Evolutionary conservation across 2,888 invertebrate genomes (phyloP).

Genomic region (Siphonodentalium dalli): DNA sequence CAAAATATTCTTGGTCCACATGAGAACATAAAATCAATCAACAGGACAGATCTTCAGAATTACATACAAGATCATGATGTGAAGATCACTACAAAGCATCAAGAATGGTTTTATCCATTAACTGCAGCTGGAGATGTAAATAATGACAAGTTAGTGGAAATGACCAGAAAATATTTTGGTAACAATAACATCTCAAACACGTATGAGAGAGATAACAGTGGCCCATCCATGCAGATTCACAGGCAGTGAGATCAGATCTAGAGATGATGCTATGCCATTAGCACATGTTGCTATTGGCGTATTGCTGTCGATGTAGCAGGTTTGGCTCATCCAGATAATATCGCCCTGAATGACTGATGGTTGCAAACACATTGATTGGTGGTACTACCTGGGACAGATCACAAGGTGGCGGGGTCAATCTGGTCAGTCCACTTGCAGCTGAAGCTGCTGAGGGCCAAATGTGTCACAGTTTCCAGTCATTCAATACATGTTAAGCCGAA

Average conservation of each 20-base stretch:
- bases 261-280: constrained; percentile 92
- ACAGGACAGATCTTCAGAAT: constrained; percentile 79
- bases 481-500: constrained; percentile 99
- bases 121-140: constrained; percentile 91
- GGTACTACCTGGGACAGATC: constrained; percentile 78
- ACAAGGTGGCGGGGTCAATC: constrained; percentile 90
- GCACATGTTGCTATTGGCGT: constrained; percentile 94
- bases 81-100: constrained; percentile 94
- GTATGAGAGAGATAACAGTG: constrained; percentile 71
- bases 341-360: constrained; percentile 98
- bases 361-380: constrained; percentile 96
- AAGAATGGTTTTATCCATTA: constrained; percentile 89
- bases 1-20: constrained; percentile 96
- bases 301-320: constrained; percentile 94
- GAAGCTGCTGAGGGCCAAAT: constrained; percentile 72
- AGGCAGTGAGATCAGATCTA: constrained; percentile 72
- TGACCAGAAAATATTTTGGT: constrained; percentile 82
- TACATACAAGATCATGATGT: constrained; percentile 90
- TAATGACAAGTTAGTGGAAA: constrained; percentile 82
- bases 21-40: constrained; percentile 83
- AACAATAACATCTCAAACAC: constrained; percentile 52
- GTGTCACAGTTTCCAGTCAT: constrained; percentile 97
- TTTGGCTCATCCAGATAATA: constrained; percentile 97
- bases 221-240: constrained; percentile 85
- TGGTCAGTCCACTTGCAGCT: constrained; percentile 82